These are phyloP conservation scores for Gisinianus flammeolus DNA, from an alignment of 2,888 invertebrate genomes.

Conservation along the genomic window DNA sequence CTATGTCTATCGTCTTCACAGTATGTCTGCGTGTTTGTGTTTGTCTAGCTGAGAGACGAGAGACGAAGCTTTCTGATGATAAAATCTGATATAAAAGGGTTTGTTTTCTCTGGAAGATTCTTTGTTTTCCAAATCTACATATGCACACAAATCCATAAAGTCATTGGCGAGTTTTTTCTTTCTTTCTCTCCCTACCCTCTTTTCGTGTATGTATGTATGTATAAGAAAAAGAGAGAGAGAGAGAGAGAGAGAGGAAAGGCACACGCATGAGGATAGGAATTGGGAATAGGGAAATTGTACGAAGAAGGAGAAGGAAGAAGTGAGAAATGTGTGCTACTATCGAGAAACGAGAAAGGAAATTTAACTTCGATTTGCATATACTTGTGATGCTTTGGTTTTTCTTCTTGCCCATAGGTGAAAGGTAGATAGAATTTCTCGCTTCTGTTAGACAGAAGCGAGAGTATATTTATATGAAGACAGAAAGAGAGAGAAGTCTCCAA, in stretches of 20 bases:
- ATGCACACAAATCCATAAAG: too few relatives aligned
- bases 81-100: constrained; percentile 1
- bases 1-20: too few relatives aligned
- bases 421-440: neutral
- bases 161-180: neutral
- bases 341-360: neutral
- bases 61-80: too few relatives aligned
- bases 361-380: constrained; percentile 8
- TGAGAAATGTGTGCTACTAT: too few relatives aligned
- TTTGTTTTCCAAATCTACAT: too few relatives aligned
- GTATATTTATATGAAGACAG: too few relatives aligned
- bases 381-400: constrained; percentile 9
- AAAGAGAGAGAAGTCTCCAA: neutral
- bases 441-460: too few relatives aligned
- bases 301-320: neutral
- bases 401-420: constrained; percentile 3
- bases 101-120: neutral
- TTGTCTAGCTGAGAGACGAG: too few relatives aligned
- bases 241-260: neutral
- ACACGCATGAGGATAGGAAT: neutral
- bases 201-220: neutral
- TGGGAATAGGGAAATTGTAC: neutral
- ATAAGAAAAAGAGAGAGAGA: neutral
- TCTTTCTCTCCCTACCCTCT: neutral
- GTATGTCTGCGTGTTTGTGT: too few relatives aligned